phyloP scores from a whole-genome alignment of 2,797 vertebrate genomes.

The Choloepus didactylus region DNA sequence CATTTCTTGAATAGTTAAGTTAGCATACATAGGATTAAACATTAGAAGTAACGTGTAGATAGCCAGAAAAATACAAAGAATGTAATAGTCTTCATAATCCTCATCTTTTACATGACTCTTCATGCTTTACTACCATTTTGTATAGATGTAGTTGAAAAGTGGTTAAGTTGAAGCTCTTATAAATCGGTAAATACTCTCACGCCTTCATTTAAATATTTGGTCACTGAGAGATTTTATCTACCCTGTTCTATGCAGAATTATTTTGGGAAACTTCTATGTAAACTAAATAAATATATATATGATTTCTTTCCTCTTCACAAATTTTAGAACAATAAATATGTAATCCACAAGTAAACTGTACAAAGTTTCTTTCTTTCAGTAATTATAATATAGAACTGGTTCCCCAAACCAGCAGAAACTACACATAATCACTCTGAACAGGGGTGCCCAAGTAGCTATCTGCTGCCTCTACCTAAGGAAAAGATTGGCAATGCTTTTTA shows the following conservation, averaged over 20 bases:
- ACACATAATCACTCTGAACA: not conserved
- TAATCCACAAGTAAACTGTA: conserved; percentile 19
- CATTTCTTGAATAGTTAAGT: conserved; percentile 62
- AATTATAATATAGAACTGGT: not conserved
- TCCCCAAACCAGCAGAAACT: conserved; percentile 45
- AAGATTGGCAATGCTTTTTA: conserved; percentile 32
- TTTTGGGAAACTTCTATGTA: conserved; percentile 50
- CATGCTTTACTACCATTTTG: conserved; percentile 53
- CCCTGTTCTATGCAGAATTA: conserved; percentile 48
- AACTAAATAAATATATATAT: conserved; percentile 14
- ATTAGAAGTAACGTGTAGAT: conserved; percentile 58
- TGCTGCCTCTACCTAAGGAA: conserved; percentile 65
- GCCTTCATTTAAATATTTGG: conserved; percentile 60
- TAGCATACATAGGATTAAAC: conserved; percentile 57
- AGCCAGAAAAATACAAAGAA: conserved; percentile 58
- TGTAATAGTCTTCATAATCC: not conserved
- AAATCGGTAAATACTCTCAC: conserved; percentile 55
- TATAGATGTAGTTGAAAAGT: conserved; percentile 37
- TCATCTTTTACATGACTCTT: conserved; percentile 66
- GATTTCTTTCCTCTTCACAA: conserved; percentile 37
- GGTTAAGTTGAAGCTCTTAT: not conserved
- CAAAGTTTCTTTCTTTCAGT: conserved; percentile 23
- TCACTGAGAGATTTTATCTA: conserved; percentile 37
- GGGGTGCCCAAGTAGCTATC: not conserved
- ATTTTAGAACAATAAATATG: conserved; percentile 65